Evolutionary conservation across 2,113 vertebrate species (phyloP).

Genomic region (Callipepla californica): DNA sequence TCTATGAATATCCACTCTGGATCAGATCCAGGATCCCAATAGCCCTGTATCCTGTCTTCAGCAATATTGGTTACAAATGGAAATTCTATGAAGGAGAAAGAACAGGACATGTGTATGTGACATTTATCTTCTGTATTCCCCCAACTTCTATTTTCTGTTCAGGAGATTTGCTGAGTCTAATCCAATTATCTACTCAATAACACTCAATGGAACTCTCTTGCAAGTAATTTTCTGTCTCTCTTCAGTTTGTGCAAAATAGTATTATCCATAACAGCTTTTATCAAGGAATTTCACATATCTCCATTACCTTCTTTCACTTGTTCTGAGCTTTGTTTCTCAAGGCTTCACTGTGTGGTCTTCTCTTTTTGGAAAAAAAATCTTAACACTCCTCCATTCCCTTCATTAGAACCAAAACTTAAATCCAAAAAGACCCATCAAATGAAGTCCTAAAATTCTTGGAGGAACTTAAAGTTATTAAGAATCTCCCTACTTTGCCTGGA

Average conservation of each 20-base stretch:
- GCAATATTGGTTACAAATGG: not conserved
- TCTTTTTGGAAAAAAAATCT: not conserved
- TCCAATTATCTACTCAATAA: not conserved
- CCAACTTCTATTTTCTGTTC: not conserved
- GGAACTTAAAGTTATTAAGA: not conserved
- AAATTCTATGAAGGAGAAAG: not conserved
- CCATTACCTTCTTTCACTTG: not conserved
- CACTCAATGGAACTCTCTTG: not conserved
- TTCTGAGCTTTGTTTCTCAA: not conserved
- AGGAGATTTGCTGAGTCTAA: not conserved
- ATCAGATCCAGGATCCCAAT: not conserved
- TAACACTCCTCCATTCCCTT: not conserved
- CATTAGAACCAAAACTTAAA: not conserved
- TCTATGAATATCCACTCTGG: not conserved
- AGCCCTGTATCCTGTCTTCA: not conserved
- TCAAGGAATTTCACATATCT: not conserved
- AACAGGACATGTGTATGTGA: not conserved
- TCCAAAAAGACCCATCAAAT: not conserved
- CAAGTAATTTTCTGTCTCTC: not conserved
- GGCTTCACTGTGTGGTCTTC: not conserved
- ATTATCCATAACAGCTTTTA: not conserved
- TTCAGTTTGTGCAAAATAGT: not conserved
- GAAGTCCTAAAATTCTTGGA: not conserved
- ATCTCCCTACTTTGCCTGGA: not conserved
- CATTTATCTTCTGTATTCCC: not conserved